Base-by-base conservation (phyloP, 1,140 invertebrate species). In the Microplitis demolitor region DNA sequence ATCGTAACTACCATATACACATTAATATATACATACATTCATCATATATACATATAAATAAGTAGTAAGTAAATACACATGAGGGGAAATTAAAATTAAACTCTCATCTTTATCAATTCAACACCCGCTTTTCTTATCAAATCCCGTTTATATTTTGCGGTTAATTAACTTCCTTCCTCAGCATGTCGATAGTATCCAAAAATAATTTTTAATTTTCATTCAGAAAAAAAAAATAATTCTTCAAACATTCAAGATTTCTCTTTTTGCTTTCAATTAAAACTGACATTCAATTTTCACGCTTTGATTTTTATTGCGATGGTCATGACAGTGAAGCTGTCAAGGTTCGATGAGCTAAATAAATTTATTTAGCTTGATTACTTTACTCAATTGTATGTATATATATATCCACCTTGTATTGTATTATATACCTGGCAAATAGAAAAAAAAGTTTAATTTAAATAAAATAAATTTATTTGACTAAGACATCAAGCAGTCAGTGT, bases 51-150 rank as follows among this genome's bases (percentile, higher is more conserved):
- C 24, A 24, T 24, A 24, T 24, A 24, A 24, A 24, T 24, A 24
- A 24, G 24, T 24, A 45, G 11, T 45, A 45, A 45, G 11, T 45
- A 45, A 45, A 45, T 45, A 45, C 8, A 9, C 11, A 9, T 9
- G 39, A 11, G 11, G 50, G 31, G 34, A n/a, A 67, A 53, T 54
- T 33, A 16, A 24, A 67, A 33, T 6, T 71, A 67, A 73, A 56
- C 16, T 56, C 39, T 14, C 63, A 73, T 56, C 64, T 51, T 54
- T 78, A 79, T 76, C 74, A 69, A 75, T 75, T 71, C 50, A 66
- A 70, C 71, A 73, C 77, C 74, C 76, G 71, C 71, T 68, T 53
- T 67, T 77, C 75, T 81, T 80, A 77, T 76, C 78, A 64, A 70
- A 39, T 31, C 31, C 62, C 72, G 74, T 71, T 66, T 50, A 66